Evolutionary conservation across 2,113 vertebrate genomes (phyloP).

Genomic region (Pachyramphus minor): DNA sequence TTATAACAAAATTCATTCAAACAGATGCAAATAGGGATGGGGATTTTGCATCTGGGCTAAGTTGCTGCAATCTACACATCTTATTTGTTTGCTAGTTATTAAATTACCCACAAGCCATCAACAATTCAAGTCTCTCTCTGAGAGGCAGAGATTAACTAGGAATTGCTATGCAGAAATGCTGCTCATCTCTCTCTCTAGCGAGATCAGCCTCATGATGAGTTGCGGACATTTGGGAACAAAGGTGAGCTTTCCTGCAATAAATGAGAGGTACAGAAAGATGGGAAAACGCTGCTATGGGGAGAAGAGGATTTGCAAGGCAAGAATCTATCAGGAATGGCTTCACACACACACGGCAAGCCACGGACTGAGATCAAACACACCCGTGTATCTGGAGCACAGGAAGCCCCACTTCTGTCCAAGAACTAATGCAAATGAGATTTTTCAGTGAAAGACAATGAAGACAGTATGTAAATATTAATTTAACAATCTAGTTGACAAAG

Average conservation of each 20-base stretch:
- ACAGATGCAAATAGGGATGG: slow-evolving; percentile 48
- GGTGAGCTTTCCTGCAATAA: slow-evolving; percentile 43
- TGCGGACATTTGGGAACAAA: slow-evolving; percentile 39
- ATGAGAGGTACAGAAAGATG: neutral
- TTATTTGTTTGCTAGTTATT: slow-evolving; percentile 63
- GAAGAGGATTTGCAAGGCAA: neutral
- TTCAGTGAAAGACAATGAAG: slow-evolving; percentile 25
- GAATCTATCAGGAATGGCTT: slow-evolving; percentile 15
- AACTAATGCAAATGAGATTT: slow-evolving; percentile 48
- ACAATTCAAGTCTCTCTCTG: slow-evolving; percentile 44
- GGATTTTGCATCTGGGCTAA: slow-evolving; percentile 55
- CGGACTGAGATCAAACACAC: neutral
- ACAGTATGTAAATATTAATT: slow-evolving; percentile 60
- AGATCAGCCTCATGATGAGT: slow-evolving; percentile 40
- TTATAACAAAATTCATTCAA: slow-evolving; percentile 12
- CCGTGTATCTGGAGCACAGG: neutral
- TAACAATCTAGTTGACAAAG: slow-evolving; percentile 47
- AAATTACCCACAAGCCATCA: slow-evolving; percentile 64
- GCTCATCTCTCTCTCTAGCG: neutral
- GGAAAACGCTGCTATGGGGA: neutral
- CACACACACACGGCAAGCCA: neutral
- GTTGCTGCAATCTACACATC: slow-evolving; percentile 19
- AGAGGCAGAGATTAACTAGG: slow-evolving; percentile 63
- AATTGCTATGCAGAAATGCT: slow-evolving; percentile 55
- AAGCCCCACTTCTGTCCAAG: neutral